These are phyloP conservation scores for Hormaphis cornu DNA, from an alignment of 1,140 invertebrate species.

Conservation along the genomic window DNA sequence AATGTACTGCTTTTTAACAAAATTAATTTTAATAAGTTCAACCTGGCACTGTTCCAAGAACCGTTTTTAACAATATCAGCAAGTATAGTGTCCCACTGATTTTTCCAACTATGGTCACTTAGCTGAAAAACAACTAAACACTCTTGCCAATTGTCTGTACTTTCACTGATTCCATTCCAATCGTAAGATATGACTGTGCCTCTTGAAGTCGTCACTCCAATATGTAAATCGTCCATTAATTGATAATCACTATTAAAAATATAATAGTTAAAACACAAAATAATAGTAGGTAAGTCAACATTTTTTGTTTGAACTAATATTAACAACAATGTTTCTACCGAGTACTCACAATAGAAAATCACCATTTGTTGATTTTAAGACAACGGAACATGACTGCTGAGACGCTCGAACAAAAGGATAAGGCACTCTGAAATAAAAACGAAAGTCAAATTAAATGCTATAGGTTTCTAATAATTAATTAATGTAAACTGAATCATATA, in stretches of 20 bases:
- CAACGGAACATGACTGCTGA: conserved; percentile 60
- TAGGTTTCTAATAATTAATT: background rate
- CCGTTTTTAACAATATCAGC: conserved; percentile 53
- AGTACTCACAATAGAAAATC: conserved; percentile 67
- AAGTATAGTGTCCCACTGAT: conserved; percentile 66
- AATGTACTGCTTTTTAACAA: no score
- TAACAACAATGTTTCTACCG: background rate
- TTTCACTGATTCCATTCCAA: conserved; percentile 54
- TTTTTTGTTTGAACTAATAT: background rate
- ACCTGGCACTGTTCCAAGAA: conserved; percentile 54
- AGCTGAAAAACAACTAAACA: conserved; percentile 58
- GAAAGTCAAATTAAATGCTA: background rate
- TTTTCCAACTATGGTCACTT: conserved; percentile 49
- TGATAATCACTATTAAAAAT: conserved; percentile 58
- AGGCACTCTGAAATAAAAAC: conserved; percentile 52
- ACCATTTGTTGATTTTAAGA: conserved; percentile 67
- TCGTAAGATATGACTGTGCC: conserved; percentile 69
- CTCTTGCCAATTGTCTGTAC: conserved; percentile 54
- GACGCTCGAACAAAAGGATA: conserved; percentile 67
- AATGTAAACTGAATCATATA: background rate
- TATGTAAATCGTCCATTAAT: conserved; percentile 69
- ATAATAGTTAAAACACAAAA: conserved; percentile 28
- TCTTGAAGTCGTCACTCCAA: conserved; percentile 65
- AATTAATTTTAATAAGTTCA: conserved; percentile 2
- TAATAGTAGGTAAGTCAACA: background rate